These are phyloP conservation scores for Drosophila suzukii DNA, from an alignment of 1,140 invertebrate species.

Conservation along the genomic window DNA sequence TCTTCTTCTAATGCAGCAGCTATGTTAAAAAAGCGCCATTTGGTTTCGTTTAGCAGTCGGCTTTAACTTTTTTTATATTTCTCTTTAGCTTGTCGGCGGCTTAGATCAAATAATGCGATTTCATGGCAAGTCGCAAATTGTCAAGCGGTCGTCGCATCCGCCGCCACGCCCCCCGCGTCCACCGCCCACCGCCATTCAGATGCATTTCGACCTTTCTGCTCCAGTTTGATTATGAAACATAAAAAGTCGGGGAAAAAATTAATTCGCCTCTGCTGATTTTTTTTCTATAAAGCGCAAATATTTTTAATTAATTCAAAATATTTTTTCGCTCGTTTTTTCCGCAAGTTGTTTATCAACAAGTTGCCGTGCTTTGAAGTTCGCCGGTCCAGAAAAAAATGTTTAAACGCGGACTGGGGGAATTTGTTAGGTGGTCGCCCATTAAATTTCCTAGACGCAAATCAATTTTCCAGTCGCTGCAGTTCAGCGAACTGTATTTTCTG, in stretches of 20 bases:
- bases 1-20: constrained; percentile 28
- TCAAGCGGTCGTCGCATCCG: constrained; percentile 72
- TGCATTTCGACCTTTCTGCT: constrained; percentile 74
- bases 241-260: constrained; percentile 23
- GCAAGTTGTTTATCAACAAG: constrained; percentile 68
- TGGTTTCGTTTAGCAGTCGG: constrained; percentile 77
- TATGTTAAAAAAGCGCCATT: constrained; percentile 65
- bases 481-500: constrained; percentile 37
- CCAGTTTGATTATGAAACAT: constrained; percentile 70
- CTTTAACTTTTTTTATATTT: constrained; percentile 13
- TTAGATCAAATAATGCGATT: constrained; percentile 84
- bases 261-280: constrained; percentile 48
- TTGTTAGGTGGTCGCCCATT: constrained; percentile 65
- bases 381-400: constrained; percentile 34
- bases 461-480: constrained; percentile 61
- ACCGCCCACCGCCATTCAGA: constrained; percentile 1
- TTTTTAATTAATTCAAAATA: constrained; percentile 76
- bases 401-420: background rate
- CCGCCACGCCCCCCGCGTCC: constrained; percentile 4
- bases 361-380: constrained; percentile 56
- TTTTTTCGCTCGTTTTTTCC: constrained; percentile 56
- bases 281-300: constrained; percentile 42
- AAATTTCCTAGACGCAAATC: constrained; percentile 72
- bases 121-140: constrained; percentile 83
- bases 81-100: constrained; percentile 54